Evolutionary conservation across 2,113 vertebrate species (phyloP).

Genomic region (Gymnarchus niloticus): DNA sequence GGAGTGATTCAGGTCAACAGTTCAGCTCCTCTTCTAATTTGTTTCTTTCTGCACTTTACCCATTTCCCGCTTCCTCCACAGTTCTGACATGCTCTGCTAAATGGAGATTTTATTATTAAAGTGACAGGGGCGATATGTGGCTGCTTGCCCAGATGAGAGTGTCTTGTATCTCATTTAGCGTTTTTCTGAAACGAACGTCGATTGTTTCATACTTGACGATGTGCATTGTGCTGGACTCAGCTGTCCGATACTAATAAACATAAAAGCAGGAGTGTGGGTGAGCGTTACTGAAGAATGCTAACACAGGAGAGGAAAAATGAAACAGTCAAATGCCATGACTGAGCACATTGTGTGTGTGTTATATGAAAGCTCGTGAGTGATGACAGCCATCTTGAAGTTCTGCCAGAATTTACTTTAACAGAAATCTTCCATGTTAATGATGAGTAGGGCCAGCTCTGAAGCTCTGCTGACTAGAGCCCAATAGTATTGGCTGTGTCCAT

Average conservation of each 20-base stretch:
- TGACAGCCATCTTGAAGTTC: background rate
- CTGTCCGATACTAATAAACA: background rate
- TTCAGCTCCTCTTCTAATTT: slow-evolving; percentile 27
- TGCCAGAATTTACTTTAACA: background rate
- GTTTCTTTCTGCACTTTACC: slow-evolving; percentile 23
- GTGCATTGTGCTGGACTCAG: background rate
- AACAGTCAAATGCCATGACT: background rate
- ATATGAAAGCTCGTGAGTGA: background rate
- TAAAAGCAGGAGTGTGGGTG: background rate
- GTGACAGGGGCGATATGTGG: slow-evolving; percentile 18
- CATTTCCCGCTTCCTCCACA: slow-evolving; percentile 18
- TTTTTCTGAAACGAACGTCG: slow-evolving; percentile 30
- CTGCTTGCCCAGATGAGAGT: slow-evolving; percentile 22
- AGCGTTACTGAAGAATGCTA: background rate
- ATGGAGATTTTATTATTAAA: slow-evolving; percentile 32
- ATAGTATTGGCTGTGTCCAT: background rate
- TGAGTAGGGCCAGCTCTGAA: background rate
- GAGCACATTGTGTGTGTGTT: background rate
- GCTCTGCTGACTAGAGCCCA: background rate
- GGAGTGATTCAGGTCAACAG: slow-evolving; percentile 20
- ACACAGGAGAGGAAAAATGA: background rate
- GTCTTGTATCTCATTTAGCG: slow-evolving; percentile 25
- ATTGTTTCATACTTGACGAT: slow-evolving; percentile 15
- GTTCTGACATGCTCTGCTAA: slow-evolving; percentile 27
- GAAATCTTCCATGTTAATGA: background rate